phyloP scores from a whole-genome alignment of 1,140 invertebrate species.

The Ridgeia piscesae region DNA sequence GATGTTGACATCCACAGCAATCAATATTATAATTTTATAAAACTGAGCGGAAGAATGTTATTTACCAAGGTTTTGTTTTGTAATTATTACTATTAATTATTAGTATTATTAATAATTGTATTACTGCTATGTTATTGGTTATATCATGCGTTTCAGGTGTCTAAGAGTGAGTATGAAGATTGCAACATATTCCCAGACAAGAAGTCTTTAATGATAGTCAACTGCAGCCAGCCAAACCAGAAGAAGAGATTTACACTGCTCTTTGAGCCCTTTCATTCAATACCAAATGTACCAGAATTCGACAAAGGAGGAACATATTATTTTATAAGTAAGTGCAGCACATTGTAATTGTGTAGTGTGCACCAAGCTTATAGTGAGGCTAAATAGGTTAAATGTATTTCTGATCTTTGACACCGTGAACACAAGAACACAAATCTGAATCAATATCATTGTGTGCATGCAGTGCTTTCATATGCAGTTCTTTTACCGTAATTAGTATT shows the following conservation, averaged over 20 bases:
- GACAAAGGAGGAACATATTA: conserved; percentile 28
- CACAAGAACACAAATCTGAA: background rate
- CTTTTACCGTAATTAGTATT: too few species aligned
- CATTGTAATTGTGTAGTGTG: background rate
- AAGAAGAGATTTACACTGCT: conserved; percentile 23
- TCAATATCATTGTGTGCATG: too few species aligned
- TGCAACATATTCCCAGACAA: conserved; percentile 22
- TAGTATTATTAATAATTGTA: background rate
- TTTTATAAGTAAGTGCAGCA: conserved; percentile 25
- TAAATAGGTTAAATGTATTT: background rate
- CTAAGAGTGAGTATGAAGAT: conserved; percentile 26
- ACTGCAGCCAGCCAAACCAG: conserved; percentile 23
- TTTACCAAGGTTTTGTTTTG: too few species aligned
- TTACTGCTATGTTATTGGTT: background rate
- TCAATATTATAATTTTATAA: background rate
- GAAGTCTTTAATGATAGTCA: conserved; percentile 23
- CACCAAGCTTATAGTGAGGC: background rate
- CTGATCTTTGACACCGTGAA: background rate
- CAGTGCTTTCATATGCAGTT: too few species aligned
- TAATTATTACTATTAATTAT: background rate
- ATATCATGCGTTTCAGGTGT: conserved; percentile 18
- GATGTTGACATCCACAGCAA: background rate
- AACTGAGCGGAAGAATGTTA: background rate
- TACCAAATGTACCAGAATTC: conserved; percentile 31
- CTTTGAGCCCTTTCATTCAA: conserved; percentile 27